Evolutionary conservation across 2,888 invertebrate genomes (phyloP).

Genomic region (Cacoxenus indagator): DNA sequence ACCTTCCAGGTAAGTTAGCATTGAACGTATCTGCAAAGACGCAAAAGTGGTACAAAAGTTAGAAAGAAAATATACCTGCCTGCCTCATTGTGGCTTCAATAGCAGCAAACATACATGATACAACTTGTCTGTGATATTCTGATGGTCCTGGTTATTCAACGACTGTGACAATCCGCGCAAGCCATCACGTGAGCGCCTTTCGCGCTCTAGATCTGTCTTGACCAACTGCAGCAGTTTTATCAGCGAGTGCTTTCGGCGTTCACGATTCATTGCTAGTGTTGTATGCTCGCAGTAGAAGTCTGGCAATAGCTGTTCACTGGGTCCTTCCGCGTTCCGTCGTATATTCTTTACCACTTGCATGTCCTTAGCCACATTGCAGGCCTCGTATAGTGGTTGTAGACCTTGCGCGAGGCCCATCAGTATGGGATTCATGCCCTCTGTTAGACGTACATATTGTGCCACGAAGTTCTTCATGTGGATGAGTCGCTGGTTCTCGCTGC

Average conservation of each 20-base stretch:
- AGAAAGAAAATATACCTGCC: no score
- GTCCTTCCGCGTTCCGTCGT: slow-evolving; percentile 72
- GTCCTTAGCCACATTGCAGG: slow-evolving; percentile 69
- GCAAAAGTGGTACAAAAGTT: background rate
- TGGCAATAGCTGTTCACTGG: slow-evolving; percentile 87
- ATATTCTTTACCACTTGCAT: slow-evolving; percentile 70
- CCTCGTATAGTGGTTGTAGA: slow-evolving; percentile 66
- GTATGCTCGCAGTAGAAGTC: slow-evolving; percentile 97
- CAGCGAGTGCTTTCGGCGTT: slow-evolving; percentile 87
- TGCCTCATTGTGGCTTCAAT: no score
- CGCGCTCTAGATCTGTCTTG: slow-evolving; percentile 89
- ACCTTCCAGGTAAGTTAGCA: slow-evolving; percentile 92
- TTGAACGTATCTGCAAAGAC: slow-evolving; percentile 85
- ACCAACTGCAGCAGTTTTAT: slow-evolving; percentile 88
- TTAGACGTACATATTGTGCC: slow-evolving; percentile 77
- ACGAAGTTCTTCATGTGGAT: slow-evolving; percentile 82
- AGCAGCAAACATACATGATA: slow-evolving; percentile 79
- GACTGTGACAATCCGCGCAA: slow-evolving; percentile 90
- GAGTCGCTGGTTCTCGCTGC: slow-evolving; percentile 90
- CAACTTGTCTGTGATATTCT: slow-evolving; percentile 92
- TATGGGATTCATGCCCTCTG: slow-evolving; percentile 83
- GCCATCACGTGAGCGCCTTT: slow-evolving; percentile 89
- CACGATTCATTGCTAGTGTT: slow-evolving; percentile 92
- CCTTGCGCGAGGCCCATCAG: slow-evolving; percentile 75
- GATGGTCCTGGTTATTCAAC: slow-evolving; percentile 90